Evolutionary conservation across 2,113 vertebrate genomes (phyloP).

Genomic region (Sylvicapra grimmia): DNA sequence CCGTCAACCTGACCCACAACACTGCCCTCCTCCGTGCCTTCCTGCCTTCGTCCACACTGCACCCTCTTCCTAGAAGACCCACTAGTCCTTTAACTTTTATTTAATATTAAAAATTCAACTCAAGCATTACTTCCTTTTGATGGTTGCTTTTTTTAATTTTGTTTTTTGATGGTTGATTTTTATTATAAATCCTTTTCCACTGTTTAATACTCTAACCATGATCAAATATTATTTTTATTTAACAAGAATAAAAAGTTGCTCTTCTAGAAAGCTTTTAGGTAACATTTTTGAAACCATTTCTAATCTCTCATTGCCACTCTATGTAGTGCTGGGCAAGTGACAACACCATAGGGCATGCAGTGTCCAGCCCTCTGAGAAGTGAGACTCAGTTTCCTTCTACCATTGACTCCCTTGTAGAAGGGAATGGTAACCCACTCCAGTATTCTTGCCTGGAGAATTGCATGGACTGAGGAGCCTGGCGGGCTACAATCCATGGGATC

Average conservation of each 20-base stretch:
- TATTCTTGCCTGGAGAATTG: not conserved
- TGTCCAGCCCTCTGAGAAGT: not conserved
- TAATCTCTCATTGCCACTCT: not conserved
- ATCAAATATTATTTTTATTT: not conserved
- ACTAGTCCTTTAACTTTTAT: not conserved
- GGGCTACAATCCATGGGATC: not conserved
- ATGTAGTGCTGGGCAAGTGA: not conserved
- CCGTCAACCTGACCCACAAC: not conserved
- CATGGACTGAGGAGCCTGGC: not conserved
- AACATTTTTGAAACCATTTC: not conserved
- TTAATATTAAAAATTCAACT: not conserved
- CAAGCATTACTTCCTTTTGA: not conserved
- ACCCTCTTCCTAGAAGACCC: not conserved
- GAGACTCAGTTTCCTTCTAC: not conserved
- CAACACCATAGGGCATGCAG: not conserved
- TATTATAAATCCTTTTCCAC: not conserved
- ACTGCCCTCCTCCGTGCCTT: not conserved
- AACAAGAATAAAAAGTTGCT: not conserved
- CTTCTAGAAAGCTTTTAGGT: not conserved
- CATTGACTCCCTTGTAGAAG: not conserved
- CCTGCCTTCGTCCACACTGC: not conserved
- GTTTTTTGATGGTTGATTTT: not conserved
- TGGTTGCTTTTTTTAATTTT: not conserved
- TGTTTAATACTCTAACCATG: not conserved
- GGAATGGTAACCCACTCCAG: not conserved